Conservation (phyloP, 2,113 vertebrate genomes). For the Piprites chloris region DNA sequence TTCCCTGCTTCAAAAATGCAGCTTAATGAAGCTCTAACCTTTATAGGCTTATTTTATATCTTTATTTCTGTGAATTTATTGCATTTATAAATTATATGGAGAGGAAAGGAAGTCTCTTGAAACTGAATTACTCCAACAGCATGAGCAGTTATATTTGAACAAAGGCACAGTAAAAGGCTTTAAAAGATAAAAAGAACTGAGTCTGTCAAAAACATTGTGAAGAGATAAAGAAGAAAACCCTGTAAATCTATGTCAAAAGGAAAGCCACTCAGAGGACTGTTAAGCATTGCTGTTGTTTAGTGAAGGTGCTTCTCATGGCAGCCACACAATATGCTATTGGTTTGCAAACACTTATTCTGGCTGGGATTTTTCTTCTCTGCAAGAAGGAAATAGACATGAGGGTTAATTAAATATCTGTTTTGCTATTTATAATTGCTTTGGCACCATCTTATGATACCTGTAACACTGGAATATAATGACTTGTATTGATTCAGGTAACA, state of each 20-base stretch:
- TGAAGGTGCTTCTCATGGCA: neutral
- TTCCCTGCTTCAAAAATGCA: neutral
- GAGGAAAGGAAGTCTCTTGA: neutral
- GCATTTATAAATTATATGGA: neutral
- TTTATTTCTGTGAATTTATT: neutral
- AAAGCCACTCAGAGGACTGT: neutral
- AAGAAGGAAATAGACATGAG: neutral
- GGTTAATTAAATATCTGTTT: neutral
- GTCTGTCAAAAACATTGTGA: neutral
- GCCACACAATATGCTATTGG: neutral
- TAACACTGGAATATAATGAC: neutral
- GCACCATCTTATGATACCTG: neutral
- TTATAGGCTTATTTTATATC: neutral
- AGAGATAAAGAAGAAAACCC: neutral
- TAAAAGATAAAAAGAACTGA: neutral
- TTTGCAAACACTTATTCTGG: neutral
- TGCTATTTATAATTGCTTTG: neutral
- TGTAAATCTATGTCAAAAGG: neutral
- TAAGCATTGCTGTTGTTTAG: neutral
- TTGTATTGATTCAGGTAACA: neutral
- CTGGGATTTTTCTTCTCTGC: neutral
- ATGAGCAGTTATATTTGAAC: neutral
- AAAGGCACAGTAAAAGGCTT: neutral
- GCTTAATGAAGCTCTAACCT: neutral
- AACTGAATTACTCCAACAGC: neutral